These are phyloP conservation scores for Anoplius nigerrimus DNA, from an alignment of 2,888 invertebrate genomes.

Conservation along the genomic window DNA sequence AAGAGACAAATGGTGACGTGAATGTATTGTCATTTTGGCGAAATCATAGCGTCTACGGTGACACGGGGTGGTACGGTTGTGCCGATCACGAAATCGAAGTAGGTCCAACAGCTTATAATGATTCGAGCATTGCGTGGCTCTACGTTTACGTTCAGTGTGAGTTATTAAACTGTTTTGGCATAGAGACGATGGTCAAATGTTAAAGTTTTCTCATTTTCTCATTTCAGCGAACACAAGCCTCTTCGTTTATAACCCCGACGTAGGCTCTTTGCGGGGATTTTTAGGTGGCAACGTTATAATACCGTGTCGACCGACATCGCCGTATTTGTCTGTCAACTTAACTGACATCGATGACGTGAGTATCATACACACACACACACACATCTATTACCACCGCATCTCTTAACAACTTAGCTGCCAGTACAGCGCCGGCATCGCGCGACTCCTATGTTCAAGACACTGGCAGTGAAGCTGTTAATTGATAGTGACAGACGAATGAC, in stretches of 20 bases:
- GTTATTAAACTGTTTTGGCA: too few relatives aligned
- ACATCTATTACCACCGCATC: too few relatives aligned
- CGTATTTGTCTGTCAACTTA: constrained; percentile 76
- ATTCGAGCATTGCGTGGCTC: constrained; percentile 56
- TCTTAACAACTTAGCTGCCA: too few relatives aligned
- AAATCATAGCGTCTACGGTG: constrained; percentile 51
- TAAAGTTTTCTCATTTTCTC: neutral
- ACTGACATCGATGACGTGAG: constrained; percentile 29
- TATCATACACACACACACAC: neutral
- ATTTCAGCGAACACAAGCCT: constrained; percentile 75
- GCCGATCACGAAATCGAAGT: constrained; percentile 44
- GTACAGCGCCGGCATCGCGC: too few relatives aligned
- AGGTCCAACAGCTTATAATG: constrained; percentile 26
- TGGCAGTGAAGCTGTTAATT: too few relatives aligned
- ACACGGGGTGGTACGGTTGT: constrained; percentile 71
- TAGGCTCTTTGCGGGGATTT: constrained; percentile 46
- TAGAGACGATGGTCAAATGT: neutral
- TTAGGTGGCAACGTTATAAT: constrained; percentile 75
- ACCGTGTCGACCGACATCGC: constrained; percentile 81
- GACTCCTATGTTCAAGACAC: too few relatives aligned
- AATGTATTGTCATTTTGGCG: constrained; percentile 47
- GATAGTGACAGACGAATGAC: too few relatives aligned
- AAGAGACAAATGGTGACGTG: constrained; percentile 9
- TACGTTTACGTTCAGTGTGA: constrained; percentile 70
- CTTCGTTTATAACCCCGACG: constrained; percentile 70